Evolutionary conservation across 2,113 vertebrate species (phyloP).

Genomic region (Podarcis muralis): DNA sequence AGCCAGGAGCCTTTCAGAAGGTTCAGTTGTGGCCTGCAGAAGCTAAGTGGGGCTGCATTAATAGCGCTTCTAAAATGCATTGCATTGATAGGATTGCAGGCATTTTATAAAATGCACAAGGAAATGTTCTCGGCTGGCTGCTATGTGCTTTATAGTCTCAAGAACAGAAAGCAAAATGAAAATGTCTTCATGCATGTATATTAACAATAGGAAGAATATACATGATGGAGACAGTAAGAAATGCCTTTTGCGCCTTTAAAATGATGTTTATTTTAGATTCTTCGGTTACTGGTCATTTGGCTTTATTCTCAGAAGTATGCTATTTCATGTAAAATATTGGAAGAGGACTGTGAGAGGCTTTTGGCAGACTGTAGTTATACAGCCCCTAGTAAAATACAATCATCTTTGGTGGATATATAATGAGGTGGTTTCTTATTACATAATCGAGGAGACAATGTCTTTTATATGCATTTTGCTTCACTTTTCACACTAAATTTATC

Average conservation of each 20-base stretch:
- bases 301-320: constrained; percentile 61
- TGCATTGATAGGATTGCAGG: not conserved
- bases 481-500: constrained; percentile 84
- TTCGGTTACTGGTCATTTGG: constrained; percentile 65
- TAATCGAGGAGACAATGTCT: constrained; percentile 74
- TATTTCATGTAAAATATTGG: constrained; percentile 59
- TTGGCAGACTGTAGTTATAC: constrained; percentile 49
- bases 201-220: not conserved
- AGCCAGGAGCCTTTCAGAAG: not conserved
- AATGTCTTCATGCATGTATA: not conserved
- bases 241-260: constrained; percentile 58
- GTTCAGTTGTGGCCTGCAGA: not conserved
- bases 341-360: constrained; percentile 42
- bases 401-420: constrained; percentile 71
- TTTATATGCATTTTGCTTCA: constrained; percentile 78
- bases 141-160: not conserved
- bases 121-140: too few species aligned
- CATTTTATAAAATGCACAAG: too few species aligned
- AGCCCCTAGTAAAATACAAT: constrained; percentile 70
- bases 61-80: not conserved
- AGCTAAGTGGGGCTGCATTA: not conserved
- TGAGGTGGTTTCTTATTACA: constrained; percentile 76
- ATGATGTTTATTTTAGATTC: constrained; percentile 60
- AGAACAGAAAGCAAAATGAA: not conserved
- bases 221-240: constrained; percentile 46